Conservation (phyloP, 2,888 invertebrate genomes). For the Polydesmus complanatus region DNA sequence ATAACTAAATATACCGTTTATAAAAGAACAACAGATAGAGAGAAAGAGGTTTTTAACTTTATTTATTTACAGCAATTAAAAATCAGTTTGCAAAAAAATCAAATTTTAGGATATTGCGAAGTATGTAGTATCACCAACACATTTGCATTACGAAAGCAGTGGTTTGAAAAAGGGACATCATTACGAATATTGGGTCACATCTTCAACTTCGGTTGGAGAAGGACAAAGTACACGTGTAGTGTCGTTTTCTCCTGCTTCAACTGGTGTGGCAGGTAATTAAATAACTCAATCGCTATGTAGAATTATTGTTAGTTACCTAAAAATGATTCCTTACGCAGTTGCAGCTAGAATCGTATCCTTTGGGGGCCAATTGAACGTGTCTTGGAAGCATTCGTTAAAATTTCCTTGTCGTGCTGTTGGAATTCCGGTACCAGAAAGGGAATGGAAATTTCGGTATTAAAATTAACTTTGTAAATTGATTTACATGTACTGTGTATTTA, state of each 20-base stretch:
- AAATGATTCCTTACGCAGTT: constrained; percentile 38
- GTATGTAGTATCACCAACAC: constrained; percentile 23
- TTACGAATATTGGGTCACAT: constrained; percentile 31
- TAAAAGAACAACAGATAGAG: constrained; percentile 13
- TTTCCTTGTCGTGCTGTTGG: constrained; percentile 58
- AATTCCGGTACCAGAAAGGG: constrained; percentile 48
- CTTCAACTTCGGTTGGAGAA: constrained; percentile 31
- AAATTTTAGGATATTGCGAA: constrained; percentile 19
- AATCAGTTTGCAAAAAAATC: not conserved
- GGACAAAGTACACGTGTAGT: constrained; percentile 48
- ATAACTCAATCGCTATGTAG: constrained; percentile 16
- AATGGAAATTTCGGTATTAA: constrained; percentile 13
- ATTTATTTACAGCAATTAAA: not conserved
- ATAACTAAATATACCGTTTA: constrained; percentile 16
- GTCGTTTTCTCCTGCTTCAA: constrained; percentile 35
- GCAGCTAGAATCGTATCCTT: constrained; percentile 77
- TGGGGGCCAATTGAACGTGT: constrained; percentile 27
- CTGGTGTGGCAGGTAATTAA: constrained; percentile 26
- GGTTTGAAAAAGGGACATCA: constrained; percentile 15
- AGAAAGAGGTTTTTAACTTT: constrained; percentile 7
- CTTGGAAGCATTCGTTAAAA: constrained; percentile 41
- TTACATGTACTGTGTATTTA: not conserved
- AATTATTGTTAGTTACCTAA: not conserved
- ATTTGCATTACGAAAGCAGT: constrained; percentile 21
- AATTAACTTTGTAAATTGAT: not conserved